These are phyloP conservation scores for Aurelia coerulea DNA, from an alignment of 30 jellyfish, hydroid and myxozoan genomes.

Conservation along the genomic window DNA sequence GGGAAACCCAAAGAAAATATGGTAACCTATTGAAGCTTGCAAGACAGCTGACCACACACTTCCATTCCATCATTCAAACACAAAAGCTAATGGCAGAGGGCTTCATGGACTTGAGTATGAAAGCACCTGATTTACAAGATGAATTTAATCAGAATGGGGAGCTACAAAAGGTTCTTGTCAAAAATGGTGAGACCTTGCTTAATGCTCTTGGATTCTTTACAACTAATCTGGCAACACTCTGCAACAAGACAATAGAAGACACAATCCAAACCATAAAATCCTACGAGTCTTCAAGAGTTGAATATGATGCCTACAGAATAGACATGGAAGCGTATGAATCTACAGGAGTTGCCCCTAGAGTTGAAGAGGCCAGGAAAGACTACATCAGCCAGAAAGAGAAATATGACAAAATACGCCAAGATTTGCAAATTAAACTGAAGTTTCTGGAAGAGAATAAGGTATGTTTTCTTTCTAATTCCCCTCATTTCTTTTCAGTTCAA, in stretches of 20 bases:
- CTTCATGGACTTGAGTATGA: slow-evolving; percentile 90
- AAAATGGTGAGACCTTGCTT: slow-evolving; percentile 93
- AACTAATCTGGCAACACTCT: slow-evolving; percentile 87
- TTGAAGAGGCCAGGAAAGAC: slow-evolving; percentile 95
- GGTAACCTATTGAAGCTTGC: slow-evolving; percentile 87
- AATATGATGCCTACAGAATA: slow-evolving; percentile 97
- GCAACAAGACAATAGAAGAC: slow-evolving; percentile 97
- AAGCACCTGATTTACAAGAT: slow-evolving; percentile 98
- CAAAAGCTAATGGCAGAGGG: slow-evolving; percentile 88
- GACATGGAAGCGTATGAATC: slow-evolving; percentile 93
- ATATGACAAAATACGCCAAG: slow-evolving; percentile 84
- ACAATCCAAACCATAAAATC: slow-evolving; percentile 91
- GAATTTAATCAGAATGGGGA: slow-evolving; percentile 98
- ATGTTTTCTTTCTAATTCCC: not conserved
- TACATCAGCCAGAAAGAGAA: slow-evolving; percentile 80
- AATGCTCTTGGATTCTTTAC: slow-evolving; percentile 93
- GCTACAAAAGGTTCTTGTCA: slow-evolving; percentile 89
- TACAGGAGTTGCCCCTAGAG: slow-evolving; percentile 80
- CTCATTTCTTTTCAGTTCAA: too few species aligned
- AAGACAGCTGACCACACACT: slow-evolving; percentile 85
- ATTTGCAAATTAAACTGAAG: slow-evolving; percentile 88
- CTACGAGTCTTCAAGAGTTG: slow-evolving; percentile 88
- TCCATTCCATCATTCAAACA: slow-evolving; percentile 80
- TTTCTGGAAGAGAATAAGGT: slow-evolving; percentile 99
- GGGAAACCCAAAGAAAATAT: slow-evolving; percentile 92